These are phyloP conservation scores for Tetrao urogallus DNA, from an alignment of 2,113 vertebrate species.

Conservation along the genomic window DNA sequence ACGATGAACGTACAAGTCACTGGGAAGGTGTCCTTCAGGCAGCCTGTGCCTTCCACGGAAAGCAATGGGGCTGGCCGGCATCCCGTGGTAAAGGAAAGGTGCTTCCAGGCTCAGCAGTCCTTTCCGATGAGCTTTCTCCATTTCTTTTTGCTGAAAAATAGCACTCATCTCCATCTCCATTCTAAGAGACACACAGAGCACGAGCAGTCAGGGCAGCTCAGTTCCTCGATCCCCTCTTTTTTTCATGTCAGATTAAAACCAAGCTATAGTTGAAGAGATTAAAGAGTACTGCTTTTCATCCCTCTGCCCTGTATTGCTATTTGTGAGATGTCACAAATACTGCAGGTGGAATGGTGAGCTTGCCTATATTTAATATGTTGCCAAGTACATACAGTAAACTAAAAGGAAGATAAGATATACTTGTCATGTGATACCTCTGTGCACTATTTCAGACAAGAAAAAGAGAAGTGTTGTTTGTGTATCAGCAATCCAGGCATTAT, in stretches of 20 bases:
- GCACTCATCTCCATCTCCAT: constrained; percentile 94
- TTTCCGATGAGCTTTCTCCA: constrained; percentile 91
- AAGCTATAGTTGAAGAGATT: background rate
- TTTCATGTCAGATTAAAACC: background rate
- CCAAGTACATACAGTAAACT: background rate
- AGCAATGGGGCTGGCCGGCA: constrained; percentile 80
- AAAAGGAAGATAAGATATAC: background rate
- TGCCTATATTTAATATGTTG: background rate
- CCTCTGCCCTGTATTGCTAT: background rate
- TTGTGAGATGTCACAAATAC: background rate
- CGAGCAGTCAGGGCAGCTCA: background rate
- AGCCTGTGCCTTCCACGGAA: constrained; percentile 84
- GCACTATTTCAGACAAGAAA: background rate
- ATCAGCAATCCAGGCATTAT: background rate
- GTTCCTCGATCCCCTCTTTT: background rate
- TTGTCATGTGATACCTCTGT: background rate
- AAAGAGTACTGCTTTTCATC: background rate
- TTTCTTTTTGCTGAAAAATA: constrained; percentile 92
- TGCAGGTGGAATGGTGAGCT: background rate
- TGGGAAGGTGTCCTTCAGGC: constrained; percentile 80
- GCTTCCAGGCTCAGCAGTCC: constrained; percentile 84
- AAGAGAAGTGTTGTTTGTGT: background rate
- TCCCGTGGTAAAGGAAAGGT: constrained; percentile 81
- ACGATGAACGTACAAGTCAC: constrained; percentile 85
- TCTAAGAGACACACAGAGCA: constrained; percentile 58